Percentiles rank a stretch among this genome's conserved stretches.
These are phyloP conservation scores for Chanos chanos DNA, from an alignment of 2,797 vertebrate species.

Conservation along the genomic window DNA sequence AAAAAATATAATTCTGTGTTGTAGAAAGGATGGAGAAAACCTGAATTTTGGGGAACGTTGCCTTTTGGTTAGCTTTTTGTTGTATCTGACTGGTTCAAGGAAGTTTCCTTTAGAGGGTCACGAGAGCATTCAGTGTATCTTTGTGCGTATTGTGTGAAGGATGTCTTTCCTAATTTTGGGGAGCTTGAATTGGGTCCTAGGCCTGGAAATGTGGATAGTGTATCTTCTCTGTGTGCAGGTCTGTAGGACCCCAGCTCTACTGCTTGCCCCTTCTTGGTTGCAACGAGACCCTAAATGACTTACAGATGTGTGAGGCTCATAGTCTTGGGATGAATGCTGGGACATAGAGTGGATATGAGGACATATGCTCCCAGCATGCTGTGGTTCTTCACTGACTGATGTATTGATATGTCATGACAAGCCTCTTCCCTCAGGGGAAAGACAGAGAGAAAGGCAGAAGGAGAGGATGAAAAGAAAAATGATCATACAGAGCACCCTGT, in stretches of 20 bases:
- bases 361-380: conserved; percentile 37
- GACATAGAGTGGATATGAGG: conserved; percentile 28
- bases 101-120: no score
- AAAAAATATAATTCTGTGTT: no score
- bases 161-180: no score
- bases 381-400: conserved; percentile 29
- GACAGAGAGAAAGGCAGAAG: conserved; percentile 25
- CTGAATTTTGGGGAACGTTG: no score
- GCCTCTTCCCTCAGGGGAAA: conserved; percentile 21
- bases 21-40: no score
- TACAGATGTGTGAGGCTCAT: conserved; percentile 45
- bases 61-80: no score
- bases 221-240: conserved; percentile 8
- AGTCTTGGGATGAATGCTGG: no score
- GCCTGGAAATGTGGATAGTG: not conserved
- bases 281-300: conserved; percentile 35
- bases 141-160: no score
- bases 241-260: conserved; percentile 10
- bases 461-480: conserved; percentile 5
- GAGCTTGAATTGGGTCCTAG: no score
- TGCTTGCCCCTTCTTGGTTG: not conserved
- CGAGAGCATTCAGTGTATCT: no score
- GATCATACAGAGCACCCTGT: not conserved
- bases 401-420: conserved; percentile 43
- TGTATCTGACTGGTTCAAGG: no score